Evolutionary conservation across 1,140 invertebrate species (phyloP).

Genomic region (Scaptomyza hsui): DNA sequence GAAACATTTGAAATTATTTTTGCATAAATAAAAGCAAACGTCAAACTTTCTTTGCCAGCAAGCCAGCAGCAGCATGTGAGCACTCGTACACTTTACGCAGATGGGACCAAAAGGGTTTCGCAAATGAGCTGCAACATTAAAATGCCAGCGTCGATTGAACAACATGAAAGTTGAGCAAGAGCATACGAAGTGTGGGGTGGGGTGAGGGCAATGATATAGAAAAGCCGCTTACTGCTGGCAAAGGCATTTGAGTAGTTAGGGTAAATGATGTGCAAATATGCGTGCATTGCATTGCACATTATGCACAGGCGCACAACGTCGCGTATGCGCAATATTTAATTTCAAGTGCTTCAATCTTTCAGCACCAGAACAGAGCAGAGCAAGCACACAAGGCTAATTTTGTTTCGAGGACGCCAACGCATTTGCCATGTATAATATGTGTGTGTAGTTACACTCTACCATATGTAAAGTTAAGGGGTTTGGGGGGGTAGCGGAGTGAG

Average conservation of each 20-base stretch:
- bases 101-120: slow-evolving; percentile 49
- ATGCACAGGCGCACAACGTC: slow-evolving; percentile 26
- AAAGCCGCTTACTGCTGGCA: slow-evolving; percentile 45
- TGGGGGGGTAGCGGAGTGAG: background rate
- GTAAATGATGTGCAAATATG: slow-evolving; percentile 73
- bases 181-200: background rate
- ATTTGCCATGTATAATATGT: background rate
- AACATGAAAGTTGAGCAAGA: slow-evolving; percentile 27
- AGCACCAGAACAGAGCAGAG: slow-evolving; percentile 2
- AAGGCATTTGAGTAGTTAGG: slow-evolving; percentile 30
- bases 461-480: slow-evolving; percentile 5
- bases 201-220: slow-evolving; percentile 8
- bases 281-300: slow-evolving; percentile 27
- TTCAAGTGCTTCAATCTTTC: slow-evolving; percentile 44
- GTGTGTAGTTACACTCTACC: background rate
- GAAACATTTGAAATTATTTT: slow-evolving; percentile 77
- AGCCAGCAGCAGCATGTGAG: slow-evolving; percentile 20
- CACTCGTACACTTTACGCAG: background rate
- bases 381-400: slow-evolving; percentile 1
- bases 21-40: slow-evolving; percentile 68
- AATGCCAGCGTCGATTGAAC: slow-evolving; percentile 52
- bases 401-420: background rate
- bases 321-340: slow-evolving; percentile 72
- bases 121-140: slow-evolving; percentile 67
- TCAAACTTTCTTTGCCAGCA: too few relatives aligned